phyloP scores from a whole-genome alignment of 2,888 invertebrate genomes.

The Diploptera punctata region DNA sequence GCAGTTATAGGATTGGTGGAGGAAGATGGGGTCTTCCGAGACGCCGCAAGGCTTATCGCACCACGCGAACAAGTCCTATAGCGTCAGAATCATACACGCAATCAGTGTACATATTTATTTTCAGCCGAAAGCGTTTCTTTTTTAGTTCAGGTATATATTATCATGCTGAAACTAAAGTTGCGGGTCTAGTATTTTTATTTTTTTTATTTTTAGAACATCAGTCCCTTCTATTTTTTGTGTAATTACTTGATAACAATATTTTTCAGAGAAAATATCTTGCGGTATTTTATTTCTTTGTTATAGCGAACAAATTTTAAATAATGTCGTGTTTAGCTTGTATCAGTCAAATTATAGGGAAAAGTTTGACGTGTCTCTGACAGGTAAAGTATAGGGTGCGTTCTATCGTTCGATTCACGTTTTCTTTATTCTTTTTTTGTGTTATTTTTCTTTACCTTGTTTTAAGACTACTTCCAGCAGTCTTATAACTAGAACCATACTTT shows the following conservation, averaged over 20 bases:
- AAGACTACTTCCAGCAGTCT: background rate
- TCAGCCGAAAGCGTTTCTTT: background rate
- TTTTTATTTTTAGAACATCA: background rate
- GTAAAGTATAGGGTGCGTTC: constrained; percentile 13
- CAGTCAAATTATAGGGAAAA: constrained; percentile 37
- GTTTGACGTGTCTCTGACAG: constrained; percentile 36
- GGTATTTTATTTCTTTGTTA: background rate
- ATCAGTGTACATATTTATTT: background rate
- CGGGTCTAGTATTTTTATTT: background rate
- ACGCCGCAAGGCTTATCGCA: too few species aligned
- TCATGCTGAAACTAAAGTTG: background rate
- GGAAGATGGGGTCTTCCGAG: background rate
- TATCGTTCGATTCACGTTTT: background rate
- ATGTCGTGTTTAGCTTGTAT: constrained; percentile 9
- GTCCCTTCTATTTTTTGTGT: constrained; percentile 1
- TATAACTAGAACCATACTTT: background rate
- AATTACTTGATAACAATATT: constrained; percentile 37
- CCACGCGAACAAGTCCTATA: background rate
- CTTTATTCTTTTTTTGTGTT: background rate
- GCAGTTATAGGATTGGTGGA: background rate
- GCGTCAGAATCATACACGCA: background rate
- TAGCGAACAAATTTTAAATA: background rate
- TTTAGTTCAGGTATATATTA: background rate
- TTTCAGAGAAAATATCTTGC: constrained; percentile 1
- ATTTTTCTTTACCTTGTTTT: background rate